Conservation (phyloP, 2,113 vertebrate species). For the Tauraco erythrolophus region DNA sequence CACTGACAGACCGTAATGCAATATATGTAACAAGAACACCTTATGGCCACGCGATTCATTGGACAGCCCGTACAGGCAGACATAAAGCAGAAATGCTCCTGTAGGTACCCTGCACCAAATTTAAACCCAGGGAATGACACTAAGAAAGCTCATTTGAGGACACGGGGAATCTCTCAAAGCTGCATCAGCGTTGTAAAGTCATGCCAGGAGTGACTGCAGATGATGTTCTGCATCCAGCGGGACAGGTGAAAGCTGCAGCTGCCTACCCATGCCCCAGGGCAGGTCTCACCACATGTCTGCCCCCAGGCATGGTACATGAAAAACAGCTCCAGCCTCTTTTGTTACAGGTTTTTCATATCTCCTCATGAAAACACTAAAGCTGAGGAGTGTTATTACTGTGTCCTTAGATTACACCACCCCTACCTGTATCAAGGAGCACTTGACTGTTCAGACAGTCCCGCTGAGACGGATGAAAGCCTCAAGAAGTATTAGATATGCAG, state of each 20-base stretch:
- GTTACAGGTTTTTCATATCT: neutral
- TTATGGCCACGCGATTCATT: accelerated
- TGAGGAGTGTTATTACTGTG: neutral
- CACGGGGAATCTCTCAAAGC: neutral
- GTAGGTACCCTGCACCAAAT: neutral
- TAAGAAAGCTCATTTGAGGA: neutral
- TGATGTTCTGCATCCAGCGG: accelerated
- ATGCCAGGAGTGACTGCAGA: neutral
- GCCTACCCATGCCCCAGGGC: neutral
- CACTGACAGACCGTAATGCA: neutral
- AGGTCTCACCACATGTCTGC: neutral
- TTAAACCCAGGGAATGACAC: neutral
- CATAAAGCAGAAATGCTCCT: neutral
- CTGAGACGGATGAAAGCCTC: neutral
- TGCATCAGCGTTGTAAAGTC: neutral
- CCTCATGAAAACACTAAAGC: neutral
- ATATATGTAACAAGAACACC: accelerated
- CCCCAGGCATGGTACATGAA: accelerated
- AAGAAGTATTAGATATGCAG: neutral
- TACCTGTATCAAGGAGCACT: neutral
- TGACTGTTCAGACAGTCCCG: neutral
- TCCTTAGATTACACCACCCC: neutral
- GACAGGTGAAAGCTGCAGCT: neutral
- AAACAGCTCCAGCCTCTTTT: neutral
- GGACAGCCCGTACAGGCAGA: neutral